These are phyloP conservation scores for Tachyglossus aculeatus DNA, from an alignment of 2,797 vertebrate species.

Conservation along the genomic window DNA sequence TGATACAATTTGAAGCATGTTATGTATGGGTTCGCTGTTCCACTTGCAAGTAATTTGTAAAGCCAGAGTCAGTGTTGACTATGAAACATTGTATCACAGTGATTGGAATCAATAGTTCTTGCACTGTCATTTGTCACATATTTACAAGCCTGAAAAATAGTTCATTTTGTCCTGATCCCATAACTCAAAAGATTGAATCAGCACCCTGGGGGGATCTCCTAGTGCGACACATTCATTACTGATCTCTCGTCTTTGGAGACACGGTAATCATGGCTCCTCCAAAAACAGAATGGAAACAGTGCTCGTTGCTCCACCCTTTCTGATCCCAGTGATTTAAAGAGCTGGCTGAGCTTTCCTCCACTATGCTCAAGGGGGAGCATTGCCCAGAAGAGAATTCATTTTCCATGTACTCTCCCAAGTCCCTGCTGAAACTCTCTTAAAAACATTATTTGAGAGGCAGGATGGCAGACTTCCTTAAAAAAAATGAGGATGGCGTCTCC, in stretches of 20 bases:
- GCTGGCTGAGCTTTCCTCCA: neutral
- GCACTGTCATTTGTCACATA: constrained; percentile 98
- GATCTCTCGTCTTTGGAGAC: constrained; percentile 63
- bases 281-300: constrained; percentile 45
- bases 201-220: constrained; percentile 76
- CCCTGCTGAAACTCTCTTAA: constrained; percentile 28
- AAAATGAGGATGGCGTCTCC: no score
- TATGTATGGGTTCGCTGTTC: constrained; percentile 70
- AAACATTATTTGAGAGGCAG: constrained; percentile 11
- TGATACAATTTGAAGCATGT: constrained; percentile 66
- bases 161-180: constrained; percentile 94
- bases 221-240: constrained; percentile 74
- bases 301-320: neutral
- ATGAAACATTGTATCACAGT: constrained; percentile 93
- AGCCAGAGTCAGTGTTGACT: constrained; percentile 78
- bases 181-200: constrained; percentile 91
- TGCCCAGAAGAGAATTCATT: constrained; percentile 2
- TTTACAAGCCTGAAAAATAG: constrained; percentile 98
- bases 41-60: constrained; percentile 79
- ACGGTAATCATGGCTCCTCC: constrained; percentile 11
- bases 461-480: no score
- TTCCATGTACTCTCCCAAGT: constrained; percentile 5
- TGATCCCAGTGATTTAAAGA: constrained; percentile 31
- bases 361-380: neutral
- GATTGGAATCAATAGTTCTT: constrained; percentile 98